Evolutionary conservation across 2,113 vertebrate species (phyloP).

Genomic region (Ardeotis arabs): DNA sequence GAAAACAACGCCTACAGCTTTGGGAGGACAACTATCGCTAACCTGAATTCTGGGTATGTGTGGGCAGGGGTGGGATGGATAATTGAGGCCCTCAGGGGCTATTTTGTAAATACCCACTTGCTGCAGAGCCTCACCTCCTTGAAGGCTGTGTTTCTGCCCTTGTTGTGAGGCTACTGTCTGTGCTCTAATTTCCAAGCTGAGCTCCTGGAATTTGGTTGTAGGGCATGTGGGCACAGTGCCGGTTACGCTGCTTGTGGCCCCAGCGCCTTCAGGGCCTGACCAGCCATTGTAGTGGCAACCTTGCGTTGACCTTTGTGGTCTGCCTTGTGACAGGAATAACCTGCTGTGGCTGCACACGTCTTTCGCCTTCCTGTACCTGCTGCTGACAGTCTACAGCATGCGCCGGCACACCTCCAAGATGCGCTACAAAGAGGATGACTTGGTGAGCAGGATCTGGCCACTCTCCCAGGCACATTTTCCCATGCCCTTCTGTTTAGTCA

Average conservation of each 20-base stretch:
- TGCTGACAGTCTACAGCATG: constrained; percentile 98
- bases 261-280: background rate
- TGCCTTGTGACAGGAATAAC: constrained; percentile 80
- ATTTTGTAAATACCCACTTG: background rate
- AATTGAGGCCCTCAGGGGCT: background rate
- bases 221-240: background rate
- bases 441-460: constrained; percentile 76
- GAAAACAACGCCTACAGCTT: constrained; percentile 97
- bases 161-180: background rate
- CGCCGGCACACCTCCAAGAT: constrained; percentile 97
- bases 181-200: background rate
- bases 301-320: background rate
- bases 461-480: background rate
- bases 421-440: constrained; percentile 97
- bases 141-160: background rate
- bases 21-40: constrained; percentile 96
- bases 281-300: background rate
- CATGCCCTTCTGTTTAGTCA: background rate
- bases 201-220: background rate
- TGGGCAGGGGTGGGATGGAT: background rate
- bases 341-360: constrained; percentile 96
- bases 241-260: background rate
- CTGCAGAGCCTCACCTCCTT: background rate
- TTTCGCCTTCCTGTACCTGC: constrained; percentile 95
- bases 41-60: constrained; percentile 89